Conservation (phyloP, 2,113 vertebrate species). For the Leptobrachium leishanense region DNA sequence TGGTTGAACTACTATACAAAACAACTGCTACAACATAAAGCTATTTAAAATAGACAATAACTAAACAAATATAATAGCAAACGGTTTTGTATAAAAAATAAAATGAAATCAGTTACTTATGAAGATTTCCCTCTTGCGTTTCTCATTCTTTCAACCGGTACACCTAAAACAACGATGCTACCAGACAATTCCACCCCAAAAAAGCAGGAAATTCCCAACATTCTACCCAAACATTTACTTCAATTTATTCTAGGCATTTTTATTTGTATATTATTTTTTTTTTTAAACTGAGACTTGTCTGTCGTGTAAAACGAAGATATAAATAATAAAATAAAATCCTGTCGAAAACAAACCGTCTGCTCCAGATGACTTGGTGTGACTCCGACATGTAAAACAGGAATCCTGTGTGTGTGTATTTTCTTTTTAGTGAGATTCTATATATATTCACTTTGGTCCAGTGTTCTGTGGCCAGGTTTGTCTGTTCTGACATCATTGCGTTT, state of each 20-base stretch:
- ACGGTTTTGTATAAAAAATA: no score
- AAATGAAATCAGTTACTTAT: neutral
- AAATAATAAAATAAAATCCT: neutral
- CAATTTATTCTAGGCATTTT: neutral
- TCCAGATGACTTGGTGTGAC: neutral
- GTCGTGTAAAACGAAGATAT: no score
- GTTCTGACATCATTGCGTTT: neutral
- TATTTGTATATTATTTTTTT: neutral
- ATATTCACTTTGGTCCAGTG: neutral
- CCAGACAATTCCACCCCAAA: constrained; percentile 16
- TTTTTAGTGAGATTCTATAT: neutral
- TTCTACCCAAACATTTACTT: constrained; percentile 32
- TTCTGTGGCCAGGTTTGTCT: neutral
- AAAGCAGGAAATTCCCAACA: constrained; percentile 41
- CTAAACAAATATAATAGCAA: no score
- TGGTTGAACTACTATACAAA: no score
- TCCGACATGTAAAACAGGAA: neutral
- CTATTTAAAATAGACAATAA: no score
- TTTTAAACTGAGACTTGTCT: constrained; percentile 12
- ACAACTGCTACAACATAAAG: no score
- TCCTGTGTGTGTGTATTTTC: neutral
- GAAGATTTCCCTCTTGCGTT: constrained; percentile 10
- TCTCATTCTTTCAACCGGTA: constrained; percentile 7
- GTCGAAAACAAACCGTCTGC: neutral
- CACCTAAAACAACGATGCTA: neutral